Conservation (phyloP, 1,140 invertebrate genomes). For the Cherax quadricarinatus region DNA sequence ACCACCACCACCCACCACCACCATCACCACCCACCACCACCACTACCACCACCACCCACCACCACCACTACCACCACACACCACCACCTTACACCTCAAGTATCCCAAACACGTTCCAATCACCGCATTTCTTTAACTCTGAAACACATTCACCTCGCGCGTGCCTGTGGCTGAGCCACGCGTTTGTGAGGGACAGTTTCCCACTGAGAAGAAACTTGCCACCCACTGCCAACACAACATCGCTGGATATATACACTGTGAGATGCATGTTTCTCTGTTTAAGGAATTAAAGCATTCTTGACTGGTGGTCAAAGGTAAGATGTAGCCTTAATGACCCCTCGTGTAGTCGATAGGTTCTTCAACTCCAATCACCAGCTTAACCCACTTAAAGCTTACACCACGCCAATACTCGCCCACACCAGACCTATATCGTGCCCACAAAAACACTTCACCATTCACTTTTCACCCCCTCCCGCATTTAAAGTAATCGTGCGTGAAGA, state of each 20-base stretch:
- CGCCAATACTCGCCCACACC: too few relatives aligned
- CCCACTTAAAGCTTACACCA: too few relatives aligned
- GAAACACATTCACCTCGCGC: neutral
- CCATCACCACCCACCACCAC: neutral
- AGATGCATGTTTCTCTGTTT: too few relatives aligned
- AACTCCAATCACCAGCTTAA: too few relatives aligned
- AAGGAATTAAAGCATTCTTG: too few relatives aligned
- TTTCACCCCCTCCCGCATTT: neutral
- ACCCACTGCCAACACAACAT: neutral
- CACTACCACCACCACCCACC: neutral
- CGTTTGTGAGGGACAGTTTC: slow-evolving; percentile 1
- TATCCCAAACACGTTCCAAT: neutral
- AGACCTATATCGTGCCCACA: too few relatives aligned
- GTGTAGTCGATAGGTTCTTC: too few relatives aligned
- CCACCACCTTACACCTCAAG: neutral
- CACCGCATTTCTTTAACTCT: neutral
- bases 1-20: neutral
- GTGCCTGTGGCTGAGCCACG: neutral
- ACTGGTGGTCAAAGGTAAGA: too few relatives aligned
- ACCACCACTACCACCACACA: neutral
- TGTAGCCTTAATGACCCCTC: too few relatives aligned
- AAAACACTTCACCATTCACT: neutral
- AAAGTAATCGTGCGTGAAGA: neutral
- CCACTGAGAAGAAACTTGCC: neutral
- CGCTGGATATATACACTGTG: neutral